Base-by-base conservation (phyloP, 2,113 vertebrate genomes). In the Ranitomeya imitator region DNA sequence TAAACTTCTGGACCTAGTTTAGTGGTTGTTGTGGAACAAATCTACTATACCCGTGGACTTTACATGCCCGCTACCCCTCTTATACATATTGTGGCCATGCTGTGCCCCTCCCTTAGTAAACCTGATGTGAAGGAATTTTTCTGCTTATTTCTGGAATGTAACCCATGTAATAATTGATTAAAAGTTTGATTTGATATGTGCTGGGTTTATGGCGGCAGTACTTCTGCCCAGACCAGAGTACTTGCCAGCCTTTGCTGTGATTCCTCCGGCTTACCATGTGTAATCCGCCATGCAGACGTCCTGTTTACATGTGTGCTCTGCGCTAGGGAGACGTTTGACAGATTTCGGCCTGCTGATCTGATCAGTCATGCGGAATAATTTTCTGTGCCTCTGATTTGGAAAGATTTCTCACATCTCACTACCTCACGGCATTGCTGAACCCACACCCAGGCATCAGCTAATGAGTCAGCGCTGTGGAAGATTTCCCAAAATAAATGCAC, bases 351-450 rank as follows among this genome's bases (percentile, higher is more conserved):
- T 26, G 7, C 79, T 80, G 57, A 61, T 81, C 26, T 6, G 57
- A 61, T 61, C 16, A 45, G 23, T 81, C 79, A 81, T 61, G 26
- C 59, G 61, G 31, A 81, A 61, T 15, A 81, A 61, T 81, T 81
- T 81, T 37, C 18, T 45, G 18, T 45, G 57, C 10, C 57, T 19
- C 16, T 6, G 14, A 45, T 81, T 81, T 81, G 31, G 57, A 55
- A 81, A 61, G 57, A 10, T 52, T 76, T 21, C 18, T 76, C 16
- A 51, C 6, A 45, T 60, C 57, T 60, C 23, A 12, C 59, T 37
- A 37, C 79, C 26, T 57, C 15, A 60, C 23, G 14, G 57, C 31
- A 61, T 61, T 81, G 14, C 79, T 61, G 26, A 61, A 21, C 16
- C 57, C 79, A 61, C 79, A 61, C 14, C 14, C 79, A 81, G 79